A percentile compares a stretch with the other conserved stretches of the same genome.
Conservation (phyloP, 2,797 vertebrate genomes). For the Dipus sagitta region DNA sequence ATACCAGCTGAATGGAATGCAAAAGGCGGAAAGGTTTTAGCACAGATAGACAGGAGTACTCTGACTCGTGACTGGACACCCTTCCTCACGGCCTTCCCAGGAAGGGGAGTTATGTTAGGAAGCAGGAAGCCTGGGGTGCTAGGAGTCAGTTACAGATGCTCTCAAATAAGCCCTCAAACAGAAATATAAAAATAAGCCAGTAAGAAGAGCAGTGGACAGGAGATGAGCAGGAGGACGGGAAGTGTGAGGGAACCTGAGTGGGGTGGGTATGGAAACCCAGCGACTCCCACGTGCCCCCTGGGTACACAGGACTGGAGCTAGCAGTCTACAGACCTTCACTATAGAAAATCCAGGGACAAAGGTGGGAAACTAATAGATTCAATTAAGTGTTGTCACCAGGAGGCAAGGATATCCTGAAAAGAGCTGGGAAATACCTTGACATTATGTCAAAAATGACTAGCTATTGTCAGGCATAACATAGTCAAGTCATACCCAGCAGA, state of each 20-base stretch:
- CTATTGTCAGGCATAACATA: background rate
- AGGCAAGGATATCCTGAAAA: background rate
- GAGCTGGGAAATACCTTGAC: background rate
- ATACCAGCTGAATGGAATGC: background rate
- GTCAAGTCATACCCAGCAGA: background rate
- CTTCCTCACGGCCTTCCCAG: background rate
- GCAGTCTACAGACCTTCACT: background rate
- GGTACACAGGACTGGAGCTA: background rate
- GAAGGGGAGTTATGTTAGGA: background rate
- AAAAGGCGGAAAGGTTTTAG: background rate
- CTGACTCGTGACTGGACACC: background rate
- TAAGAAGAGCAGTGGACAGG: too few species aligned
- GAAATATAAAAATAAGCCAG: background rate
- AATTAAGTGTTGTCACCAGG: background rate
- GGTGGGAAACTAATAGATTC: background rate
- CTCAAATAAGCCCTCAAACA: background rate
- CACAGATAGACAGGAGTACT: background rate
- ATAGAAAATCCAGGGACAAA: background rate
- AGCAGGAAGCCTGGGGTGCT: background rate
- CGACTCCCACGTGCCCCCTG: background rate
- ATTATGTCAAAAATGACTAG: background rate
- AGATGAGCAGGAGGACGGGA: background rate
- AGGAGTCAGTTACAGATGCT: background rate
- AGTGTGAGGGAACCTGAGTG: background rate
- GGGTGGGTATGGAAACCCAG: background rate